Evolutionary conservation across 2,113 vertebrate species (phyloP), one percentile per base, ranked within the genome.

Genomic region (Gadus macrocephalus): DNA sequence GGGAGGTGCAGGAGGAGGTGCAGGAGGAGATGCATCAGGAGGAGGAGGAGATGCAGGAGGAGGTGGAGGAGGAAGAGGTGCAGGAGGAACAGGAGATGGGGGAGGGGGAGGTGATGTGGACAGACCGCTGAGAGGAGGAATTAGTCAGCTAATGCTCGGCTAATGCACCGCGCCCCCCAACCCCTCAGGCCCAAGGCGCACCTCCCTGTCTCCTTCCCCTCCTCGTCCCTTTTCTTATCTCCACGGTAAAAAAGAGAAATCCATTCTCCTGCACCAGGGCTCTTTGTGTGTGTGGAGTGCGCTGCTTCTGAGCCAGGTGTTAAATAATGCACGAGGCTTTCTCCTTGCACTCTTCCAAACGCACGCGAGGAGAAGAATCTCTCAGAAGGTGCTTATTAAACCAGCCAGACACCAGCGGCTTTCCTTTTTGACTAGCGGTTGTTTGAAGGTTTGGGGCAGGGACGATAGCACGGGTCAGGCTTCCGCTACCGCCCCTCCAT

Each of bases 261-360:
- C 81, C 61, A 86, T 83, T 89, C 87, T 83, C 81, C 81, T 86
- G 84, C 84, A 81, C 75, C 56, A 67, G 72, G 69, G 71, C 27
- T 35, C 83, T 87, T 87, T 89, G 85, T 87, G 80, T 86, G 78
- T 19, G 8, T 53, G 73, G 76, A 81, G 79, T 69, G 78, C 66
- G 31, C 73, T 56, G 28, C 66, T 75, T 76, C 68, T 63, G 73
- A 81, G 83, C 79, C 69, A 17, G 76, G 61, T 86, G 81, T 86
- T 92, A 91, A 91, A 92, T 93, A 92, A 91, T 91, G 86, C 90
- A 92, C 81, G 81, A 83, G 78, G 63, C 72, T 80, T 86, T 79
- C 78, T 83, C 75, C 73, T 81, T 83, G 83, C 75, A 83, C 83
- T 81, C 79, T 76, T 86, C 69, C 76, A 77, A 79, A 38, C 8